Conservation (phyloP, 2,888 invertebrate genomes). For the Luperina nickerlii region DNA sequence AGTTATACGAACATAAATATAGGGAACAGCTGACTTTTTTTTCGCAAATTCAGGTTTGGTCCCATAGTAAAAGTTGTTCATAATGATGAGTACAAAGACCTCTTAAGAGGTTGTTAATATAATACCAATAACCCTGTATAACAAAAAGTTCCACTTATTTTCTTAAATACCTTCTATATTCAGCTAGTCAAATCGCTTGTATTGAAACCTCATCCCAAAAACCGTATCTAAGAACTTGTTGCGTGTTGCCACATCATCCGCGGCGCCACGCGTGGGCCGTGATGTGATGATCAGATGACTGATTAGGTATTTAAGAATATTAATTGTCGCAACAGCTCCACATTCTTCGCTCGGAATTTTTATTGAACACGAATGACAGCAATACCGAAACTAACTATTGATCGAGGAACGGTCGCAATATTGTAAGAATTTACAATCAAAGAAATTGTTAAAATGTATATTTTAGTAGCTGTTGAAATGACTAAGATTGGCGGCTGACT, state of each 20-base stretch:
- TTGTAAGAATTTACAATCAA: slow-evolving; percentile 14
- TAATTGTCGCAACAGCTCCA: slow-evolving; percentile 83
- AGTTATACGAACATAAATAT: no score
- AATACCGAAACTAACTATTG: slow-evolving; percentile 55
- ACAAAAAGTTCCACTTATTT: background rate
- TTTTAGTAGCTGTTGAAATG: slow-evolving; percentile 1
- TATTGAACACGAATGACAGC: slow-evolving; percentile 70
- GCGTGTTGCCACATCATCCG: slow-evolving; percentile 67
- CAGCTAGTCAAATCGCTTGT: slow-evolving; percentile 57
- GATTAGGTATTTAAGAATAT: slow-evolving; percentile 88
- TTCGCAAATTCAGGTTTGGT: no score
- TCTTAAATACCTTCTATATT: slow-evolving; percentile 15
- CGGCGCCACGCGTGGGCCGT: slow-evolving; percentile 85
- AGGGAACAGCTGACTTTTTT: no score
- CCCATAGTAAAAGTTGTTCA: no score
- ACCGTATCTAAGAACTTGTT: slow-evolving; percentile 62
- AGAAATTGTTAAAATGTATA: background rate
- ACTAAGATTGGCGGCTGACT: background rate
- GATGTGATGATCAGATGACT: slow-evolving; percentile 86
- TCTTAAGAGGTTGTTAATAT: no score
- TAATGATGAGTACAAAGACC: no score
- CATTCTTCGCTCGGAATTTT: slow-evolving; percentile 77
- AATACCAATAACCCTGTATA: background rate
- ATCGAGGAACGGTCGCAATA: no score
- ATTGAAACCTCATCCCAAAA: slow-evolving; percentile 59